A percentile compares a stretch with the other conserved stretches of the same genome.
Evolutionary conservation across 2,113 vertebrate species (phyloP).

Genomic region (Vulpes ferrilata): DNA sequence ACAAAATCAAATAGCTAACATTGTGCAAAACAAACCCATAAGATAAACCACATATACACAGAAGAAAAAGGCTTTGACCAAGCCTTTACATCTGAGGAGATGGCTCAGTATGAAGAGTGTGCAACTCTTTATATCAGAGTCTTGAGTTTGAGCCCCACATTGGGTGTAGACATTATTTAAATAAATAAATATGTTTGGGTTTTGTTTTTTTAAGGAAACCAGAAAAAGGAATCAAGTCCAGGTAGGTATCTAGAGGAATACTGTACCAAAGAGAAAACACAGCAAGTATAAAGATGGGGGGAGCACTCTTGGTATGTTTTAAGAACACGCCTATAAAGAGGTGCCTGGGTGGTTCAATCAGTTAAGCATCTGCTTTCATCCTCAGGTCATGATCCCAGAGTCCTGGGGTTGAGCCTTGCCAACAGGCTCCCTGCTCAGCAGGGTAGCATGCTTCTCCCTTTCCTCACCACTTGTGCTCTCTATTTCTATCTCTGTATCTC

Average conservation of each 20-base stretch:
- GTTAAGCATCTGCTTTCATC: too few species aligned
- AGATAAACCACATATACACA: background rate
- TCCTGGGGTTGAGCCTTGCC: too few species aligned
- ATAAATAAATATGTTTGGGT: background rate
- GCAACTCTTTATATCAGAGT: background rate
- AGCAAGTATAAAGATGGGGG: background rate
- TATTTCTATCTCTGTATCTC: too few species aligned
- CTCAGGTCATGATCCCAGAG: too few species aligned
- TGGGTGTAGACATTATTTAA: background rate
- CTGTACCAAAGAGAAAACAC: background rate
- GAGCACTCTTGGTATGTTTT: background rate
- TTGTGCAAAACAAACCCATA: background rate
- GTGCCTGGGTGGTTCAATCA: too few species aligned
- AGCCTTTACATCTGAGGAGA: background rate
- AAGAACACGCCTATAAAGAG: background rate
- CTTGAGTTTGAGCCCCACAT: background rate
- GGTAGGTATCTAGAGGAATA: background rate
- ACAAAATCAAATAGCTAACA: conserved; percentile 46
- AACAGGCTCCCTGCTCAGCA: too few species aligned
- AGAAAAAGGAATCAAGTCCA: background rate
- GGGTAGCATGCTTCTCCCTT: too few species aligned
- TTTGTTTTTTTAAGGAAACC: background rate
- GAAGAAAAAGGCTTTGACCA: background rate
- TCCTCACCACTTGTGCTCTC: too few species aligned
- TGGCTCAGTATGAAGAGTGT: background rate